Conservation (phyloP, 2,888 invertebrate genomes). For the Scaptomyza reducta region DNA sequence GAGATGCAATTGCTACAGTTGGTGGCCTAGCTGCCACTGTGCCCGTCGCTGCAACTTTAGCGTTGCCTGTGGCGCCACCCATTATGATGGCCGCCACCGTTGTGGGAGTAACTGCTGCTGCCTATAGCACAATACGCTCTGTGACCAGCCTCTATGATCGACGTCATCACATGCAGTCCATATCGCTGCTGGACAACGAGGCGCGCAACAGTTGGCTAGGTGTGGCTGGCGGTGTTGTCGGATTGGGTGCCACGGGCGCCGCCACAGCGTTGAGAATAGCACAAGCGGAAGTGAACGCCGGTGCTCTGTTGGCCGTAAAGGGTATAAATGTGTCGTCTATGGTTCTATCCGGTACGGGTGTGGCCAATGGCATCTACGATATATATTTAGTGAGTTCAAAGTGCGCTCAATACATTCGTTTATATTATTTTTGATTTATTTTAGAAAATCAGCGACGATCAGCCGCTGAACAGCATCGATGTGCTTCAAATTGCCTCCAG, state of each 20-base stretch:
- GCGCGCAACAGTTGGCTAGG: slow-evolving; percentile 77
- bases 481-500: slow-evolving; percentile 74
- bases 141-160: slow-evolving; percentile 60
- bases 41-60: slow-evolving; percentile 57
- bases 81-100: slow-evolving; percentile 59
- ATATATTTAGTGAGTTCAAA: slow-evolving; percentile 56
- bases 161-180: slow-evolving; percentile 70
- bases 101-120: slow-evolving; percentile 59
- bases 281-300: slow-evolving; percentile 54
- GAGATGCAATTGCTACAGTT: slow-evolving; percentile 71
- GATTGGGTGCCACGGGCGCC: slow-evolving; percentile 70
- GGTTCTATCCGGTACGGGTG: slow-evolving; percentile 74
- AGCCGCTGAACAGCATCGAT: slow-evolving; percentile 63
- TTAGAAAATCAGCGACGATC: slow-evolving; percentile 70
- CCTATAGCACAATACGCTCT: slow-evolving; percentile 71
- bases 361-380: slow-evolving; percentile 72
- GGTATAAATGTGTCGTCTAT: slow-evolving; percentile 77
- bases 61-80: slow-evolving; percentile 57
- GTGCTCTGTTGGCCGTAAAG: slow-evolving; percentile 67
- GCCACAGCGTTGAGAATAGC: slow-evolving; percentile 52
- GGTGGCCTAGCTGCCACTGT: slow-evolving; percentile 67
- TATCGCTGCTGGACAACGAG: slow-evolving; percentile 58
- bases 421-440: not conserved
- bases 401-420: not conserved
- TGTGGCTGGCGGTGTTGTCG: slow-evolving; percentile 72